phyloP scores from a whole-genome alignment of 2,797 vertebrate genomes.

The Chloroceryle amazona region DNA sequence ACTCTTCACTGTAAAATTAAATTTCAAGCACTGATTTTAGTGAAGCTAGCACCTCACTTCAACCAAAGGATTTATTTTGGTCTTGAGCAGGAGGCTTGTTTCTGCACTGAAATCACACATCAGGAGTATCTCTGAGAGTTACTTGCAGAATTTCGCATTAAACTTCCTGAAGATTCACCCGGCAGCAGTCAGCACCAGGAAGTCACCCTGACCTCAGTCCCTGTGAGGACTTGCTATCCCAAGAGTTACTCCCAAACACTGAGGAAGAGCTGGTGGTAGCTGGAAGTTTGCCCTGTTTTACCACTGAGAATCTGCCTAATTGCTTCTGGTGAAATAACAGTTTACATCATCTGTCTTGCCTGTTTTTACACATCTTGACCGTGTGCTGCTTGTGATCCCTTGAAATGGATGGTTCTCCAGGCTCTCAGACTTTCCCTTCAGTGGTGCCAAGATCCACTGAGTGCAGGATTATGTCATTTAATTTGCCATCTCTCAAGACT shows the following conservation, averaged over 20 bases:
- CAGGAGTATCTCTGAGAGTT: background rate
- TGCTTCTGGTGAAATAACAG: background rate
- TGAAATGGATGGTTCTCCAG: background rate
- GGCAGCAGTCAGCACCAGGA: background rate
- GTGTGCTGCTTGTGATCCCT: background rate
- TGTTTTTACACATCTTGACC: background rate
- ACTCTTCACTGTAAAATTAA: background rate
- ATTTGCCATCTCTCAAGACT: background rate
- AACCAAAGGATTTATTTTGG: background rate
- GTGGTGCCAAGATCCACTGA: slow-evolving; percentile 34
- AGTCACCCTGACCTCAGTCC: background rate
- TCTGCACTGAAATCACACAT: background rate
- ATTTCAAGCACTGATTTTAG: background rate
- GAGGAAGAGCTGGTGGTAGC: background rate
- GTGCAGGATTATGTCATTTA: slow-evolving; percentile 13
- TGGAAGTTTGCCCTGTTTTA: background rate
- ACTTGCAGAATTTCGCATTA: background rate
- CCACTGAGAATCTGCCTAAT: background rate
- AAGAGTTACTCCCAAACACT: background rate
- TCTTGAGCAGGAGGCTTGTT: background rate
- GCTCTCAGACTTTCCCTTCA: slow-evolving; percentile 31
- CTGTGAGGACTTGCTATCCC: background rate
- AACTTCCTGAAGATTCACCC: background rate
- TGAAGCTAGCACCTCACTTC: background rate
- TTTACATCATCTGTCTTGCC: background rate